Base-by-base conservation (phyloP, 1,140 invertebrate species). In the Drosophila ficusphila region DNA sequence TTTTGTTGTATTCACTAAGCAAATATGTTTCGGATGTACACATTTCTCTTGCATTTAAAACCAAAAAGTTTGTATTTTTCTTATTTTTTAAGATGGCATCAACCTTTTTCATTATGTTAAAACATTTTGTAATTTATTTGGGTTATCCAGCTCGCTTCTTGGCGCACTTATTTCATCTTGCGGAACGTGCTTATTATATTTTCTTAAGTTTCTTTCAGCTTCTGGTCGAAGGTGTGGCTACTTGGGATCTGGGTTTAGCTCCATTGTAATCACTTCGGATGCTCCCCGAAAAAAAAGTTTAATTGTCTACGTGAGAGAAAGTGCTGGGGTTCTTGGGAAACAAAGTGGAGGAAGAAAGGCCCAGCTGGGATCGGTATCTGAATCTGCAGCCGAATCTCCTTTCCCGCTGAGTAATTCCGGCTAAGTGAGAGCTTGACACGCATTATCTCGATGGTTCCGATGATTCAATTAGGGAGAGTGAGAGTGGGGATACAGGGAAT, bases 261-360 rank as follows among this genome's bases (percentile, higher is more conserved):
- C 33, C 39, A 33, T 64, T 79, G 53, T 76, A 64, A 58, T 51
- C 31, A 27, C 19, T 23, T 18, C 33, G 47, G 58, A 38, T 72
- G 52, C 44, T 52, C 25, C 21, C 77, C 61, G 25, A 78, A 77
- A 79, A 74, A 52, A 61, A 62, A 82, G 58, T 64, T 86, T 81
- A 69, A 88, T 81, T 61, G 82, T 41, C 68, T 88, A 82, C 82
- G 82, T 88, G 82, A 88, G 82, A 88, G 83, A 88, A 88, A 88
- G 82, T 88, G 83, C 58, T 68, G 64, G 29, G 62, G 54, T 88
- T 88, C 82, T 88, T 49, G 72, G 77, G 58, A 88, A 82, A 70
- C 52, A 67, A 62, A 29, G 36, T 27, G 36, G 18, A 33, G 36
- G 18, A 33, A 44, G 49, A 47, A 29, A 19, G 16, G 25, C 27